Evolutionary conservation across 2,113 vertebrate genomes (phyloP).

Genomic region (Cyphomyrus discorhynchus): DNA sequence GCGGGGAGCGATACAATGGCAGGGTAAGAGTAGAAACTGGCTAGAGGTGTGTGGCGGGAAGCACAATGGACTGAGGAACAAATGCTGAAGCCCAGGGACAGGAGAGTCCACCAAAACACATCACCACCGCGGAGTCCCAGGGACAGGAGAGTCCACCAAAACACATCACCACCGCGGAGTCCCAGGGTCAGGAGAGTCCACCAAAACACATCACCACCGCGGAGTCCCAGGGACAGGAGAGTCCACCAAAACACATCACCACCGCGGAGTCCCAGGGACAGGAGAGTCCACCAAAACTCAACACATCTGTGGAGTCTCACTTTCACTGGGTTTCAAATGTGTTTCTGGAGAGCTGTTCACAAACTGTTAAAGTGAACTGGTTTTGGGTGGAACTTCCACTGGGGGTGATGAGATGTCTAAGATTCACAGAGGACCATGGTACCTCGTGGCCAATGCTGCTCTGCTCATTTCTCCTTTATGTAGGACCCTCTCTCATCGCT

Average conservation of each 20-base stretch:
- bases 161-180: too few relatives aligned
- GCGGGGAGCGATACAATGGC: background rate
- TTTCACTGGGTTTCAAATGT: background rate
- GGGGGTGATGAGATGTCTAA: background rate
- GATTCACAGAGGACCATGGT: background rate
- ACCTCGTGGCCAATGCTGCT: background rate
- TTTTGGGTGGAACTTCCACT: background rate
- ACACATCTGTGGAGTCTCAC: background rate
- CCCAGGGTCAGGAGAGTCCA: background rate
- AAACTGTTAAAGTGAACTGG: background rate
- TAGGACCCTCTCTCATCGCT: constrained; percentile 5
- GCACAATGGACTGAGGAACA: background rate
- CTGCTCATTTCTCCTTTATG: background rate
- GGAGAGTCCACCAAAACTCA: background rate
- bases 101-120: background rate
- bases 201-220: too few relatives aligned
- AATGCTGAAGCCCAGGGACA: background rate
- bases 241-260: too few relatives aligned
- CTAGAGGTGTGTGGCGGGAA: background rate
- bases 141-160: background rate
- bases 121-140: background rate
- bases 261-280: too few relatives aligned
- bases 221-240: background rate
- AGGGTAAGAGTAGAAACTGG: background rate
- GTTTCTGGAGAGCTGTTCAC: background rate